phyloP scores from a whole-genome alignment of 1,140 invertebrate genomes.

The Procambarus virginalis region DNA sequence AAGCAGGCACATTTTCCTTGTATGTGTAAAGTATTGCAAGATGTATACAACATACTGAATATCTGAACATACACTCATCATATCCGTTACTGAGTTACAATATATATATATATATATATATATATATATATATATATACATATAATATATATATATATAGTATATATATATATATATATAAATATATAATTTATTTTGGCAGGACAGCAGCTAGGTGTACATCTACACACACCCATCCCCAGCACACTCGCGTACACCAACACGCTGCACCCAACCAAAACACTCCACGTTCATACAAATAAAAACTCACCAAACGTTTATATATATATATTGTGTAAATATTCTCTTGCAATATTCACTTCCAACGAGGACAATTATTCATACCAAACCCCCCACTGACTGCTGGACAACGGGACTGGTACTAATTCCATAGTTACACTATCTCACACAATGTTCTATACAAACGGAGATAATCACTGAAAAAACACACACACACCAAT shows the following conservation, averaged over 20 bases:
- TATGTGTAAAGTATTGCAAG: too few species aligned
- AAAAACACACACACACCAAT: too few species aligned
- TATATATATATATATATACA: background rate
- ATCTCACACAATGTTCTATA: background rate
- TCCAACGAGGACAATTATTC: conserved; percentile 5
- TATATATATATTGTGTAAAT: background rate
- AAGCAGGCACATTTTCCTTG: too few species aligned
- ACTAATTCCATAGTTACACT: background rate
- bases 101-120: too few species aligned
- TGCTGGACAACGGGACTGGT: background rate
- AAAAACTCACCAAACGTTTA: background rate
- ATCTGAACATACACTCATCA: too few species aligned
- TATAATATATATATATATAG: background rate
- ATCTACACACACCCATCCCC: background rate
- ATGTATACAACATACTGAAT: background rate
- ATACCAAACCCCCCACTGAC: background rate
- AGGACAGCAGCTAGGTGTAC: background rate
- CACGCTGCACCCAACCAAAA: background rate
- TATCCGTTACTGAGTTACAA: too few species aligned
- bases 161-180: background rate
- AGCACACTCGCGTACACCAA: background rate
- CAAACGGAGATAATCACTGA: too few species aligned
- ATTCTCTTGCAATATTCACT: conserved; percentile 5
- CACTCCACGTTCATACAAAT: background rate
- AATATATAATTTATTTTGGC: background rate